Base-by-base conservation (phyloP, 2,113 vertebrate genomes). In the Triplophysa dalaica region DNA sequence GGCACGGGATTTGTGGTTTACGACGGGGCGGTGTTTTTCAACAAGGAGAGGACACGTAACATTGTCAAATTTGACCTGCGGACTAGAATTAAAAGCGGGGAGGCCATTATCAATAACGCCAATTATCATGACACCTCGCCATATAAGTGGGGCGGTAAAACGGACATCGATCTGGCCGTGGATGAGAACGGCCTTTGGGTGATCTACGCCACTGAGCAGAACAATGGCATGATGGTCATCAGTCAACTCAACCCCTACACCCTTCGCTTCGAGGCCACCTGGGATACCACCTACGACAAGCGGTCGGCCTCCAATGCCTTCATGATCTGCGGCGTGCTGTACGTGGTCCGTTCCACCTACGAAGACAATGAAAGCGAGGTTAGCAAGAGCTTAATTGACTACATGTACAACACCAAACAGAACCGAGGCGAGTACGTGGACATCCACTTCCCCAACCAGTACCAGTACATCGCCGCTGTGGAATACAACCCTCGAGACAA, bases 401-500 rank as follows among this genome's bases (percentile, higher is more conserved):
- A 99, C 83, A 92, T 95, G 90, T 99, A 98, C 87, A 99, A 98
- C 84, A 99, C 97, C 77, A 95, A 96, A 79, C 85, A 95, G 77
- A 98, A 94, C 90, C 90, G 91, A 56, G 97, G 95, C 70, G 96
- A 98, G 85, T 95, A 95, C 3, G 94, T 97, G 72, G 97, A 99
- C 72, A 91, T 99, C 85, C 95, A 96, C 81, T 99, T 99, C 88
- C 98, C 98, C 88, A 99, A 99, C 90, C 96, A 98, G 90, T 99
- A 99, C 92, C 98, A 98, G 89, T 99, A 98, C 85, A 98, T 99
- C 22, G 95, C 98, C 16, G 94, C 98, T 69, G 97, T 98, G 96
- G 97, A 99, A 94, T 99, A 99, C 91, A 99, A 99, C 90, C 98
- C 98, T 64, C 91, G 97, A 90, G 98, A 99, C 89, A 99, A 99